Evolutionary conservation across 1,140 invertebrate species (phyloP).

Genomic region (Delia radicum): DNA sequence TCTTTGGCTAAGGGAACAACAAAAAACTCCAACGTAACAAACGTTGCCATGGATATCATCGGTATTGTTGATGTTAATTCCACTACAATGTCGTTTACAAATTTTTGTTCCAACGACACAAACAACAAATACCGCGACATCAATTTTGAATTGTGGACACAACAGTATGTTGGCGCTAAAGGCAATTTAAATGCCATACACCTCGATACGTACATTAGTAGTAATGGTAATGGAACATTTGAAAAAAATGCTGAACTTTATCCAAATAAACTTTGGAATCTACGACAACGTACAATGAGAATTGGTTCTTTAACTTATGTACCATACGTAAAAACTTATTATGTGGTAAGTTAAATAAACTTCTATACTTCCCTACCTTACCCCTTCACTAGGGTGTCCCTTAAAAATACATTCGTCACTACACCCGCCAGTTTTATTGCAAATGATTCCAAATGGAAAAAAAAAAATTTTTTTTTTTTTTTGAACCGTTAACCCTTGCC

Average conservation of each 20-base stretch:
- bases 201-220: slow-evolving; percentile 47
- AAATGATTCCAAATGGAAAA: no score
- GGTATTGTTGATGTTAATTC: neutral
- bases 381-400: no score
- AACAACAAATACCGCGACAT: slow-evolving; percentile 39
- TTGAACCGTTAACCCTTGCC: no score
- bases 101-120: neutral
- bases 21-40: slow-evolving; percentile 24
- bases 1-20: neutral
- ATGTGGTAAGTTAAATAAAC: slow-evolving; percentile 55
- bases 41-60: neutral
- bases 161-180: slow-evolving; percentile 51
- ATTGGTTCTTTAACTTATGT: slow-evolving; percentile 51
- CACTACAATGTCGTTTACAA: neutral
- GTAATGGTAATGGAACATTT: slow-evolving; percentile 49
- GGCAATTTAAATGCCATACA: slow-evolving; percentile 51
- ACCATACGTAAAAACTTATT: slow-evolving; percentile 54
- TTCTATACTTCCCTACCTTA: no score
- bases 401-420: no score
- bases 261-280: slow-evolving; percentile 52
- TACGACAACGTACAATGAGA: slow-evolving; percentile 41
- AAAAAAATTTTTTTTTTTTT: no score
- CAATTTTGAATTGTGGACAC: slow-evolving; percentile 55
- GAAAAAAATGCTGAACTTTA: slow-evolving; percentile 47
- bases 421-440: no score